phyloP scores from a whole-genome alignment of 1,140 invertebrate species.

The Acromyrmex charruanus region DNA sequence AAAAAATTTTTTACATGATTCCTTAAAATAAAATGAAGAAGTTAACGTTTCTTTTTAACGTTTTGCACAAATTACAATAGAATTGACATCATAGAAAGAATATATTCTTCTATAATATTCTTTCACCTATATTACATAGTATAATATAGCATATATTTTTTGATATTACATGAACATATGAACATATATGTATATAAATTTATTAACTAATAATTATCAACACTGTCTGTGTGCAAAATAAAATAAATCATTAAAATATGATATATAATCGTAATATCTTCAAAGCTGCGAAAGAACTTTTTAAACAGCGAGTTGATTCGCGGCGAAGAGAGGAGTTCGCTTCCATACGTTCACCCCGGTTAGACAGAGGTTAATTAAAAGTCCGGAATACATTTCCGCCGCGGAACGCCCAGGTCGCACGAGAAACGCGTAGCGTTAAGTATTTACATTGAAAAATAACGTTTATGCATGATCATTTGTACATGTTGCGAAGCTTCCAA shows the following conservation, averaged over 20 bases:
- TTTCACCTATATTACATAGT: background rate
- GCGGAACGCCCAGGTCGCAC: constrained; percentile 54
- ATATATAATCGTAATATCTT: constrained; percentile 40
- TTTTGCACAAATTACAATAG: background rate
- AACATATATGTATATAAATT: background rate
- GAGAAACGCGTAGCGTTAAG: constrained; percentile 3
- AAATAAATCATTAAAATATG: constrained; percentile 5
- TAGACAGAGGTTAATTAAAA: constrained; percentile 64
- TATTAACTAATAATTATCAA: constrained; percentile 21
- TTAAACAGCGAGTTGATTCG: constrained; percentile 28
- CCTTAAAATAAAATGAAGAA: no score
- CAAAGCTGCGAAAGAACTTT: constrained; percentile 33
- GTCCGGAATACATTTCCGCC: constrained; percentile 56
- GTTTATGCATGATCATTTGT: constrained; percentile 38
- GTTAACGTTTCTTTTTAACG: background rate
- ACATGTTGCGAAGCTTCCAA: constrained; percentile 37
- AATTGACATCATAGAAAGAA: background rate
- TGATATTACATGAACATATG: background rate
- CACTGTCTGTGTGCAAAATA: constrained; percentile 20
- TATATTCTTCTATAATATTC: background rate
- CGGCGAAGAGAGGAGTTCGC: background rate
- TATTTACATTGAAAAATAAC: constrained; percentile 25
- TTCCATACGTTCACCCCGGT: constrained; percentile 43
- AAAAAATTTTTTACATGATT: no score
- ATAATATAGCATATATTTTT: background rate